A percentile compares a stretch with the other conserved stretches of the same genome.
Evolutionary conservation across 1,140 invertebrate species (phyloP).

Genomic region (Listronotus bonariensis): DNA sequence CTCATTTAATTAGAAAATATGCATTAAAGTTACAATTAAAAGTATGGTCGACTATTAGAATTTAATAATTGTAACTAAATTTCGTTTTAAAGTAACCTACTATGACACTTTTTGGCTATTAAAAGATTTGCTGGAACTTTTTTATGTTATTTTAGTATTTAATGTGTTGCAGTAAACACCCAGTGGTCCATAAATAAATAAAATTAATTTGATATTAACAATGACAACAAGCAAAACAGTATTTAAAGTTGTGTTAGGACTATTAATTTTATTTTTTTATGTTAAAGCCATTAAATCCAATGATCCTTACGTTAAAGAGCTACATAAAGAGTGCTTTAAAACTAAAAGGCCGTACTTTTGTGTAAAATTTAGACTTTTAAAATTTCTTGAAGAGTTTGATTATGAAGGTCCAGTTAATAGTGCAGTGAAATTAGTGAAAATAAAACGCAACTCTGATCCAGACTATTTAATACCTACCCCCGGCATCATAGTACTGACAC

Average conservation of each 20-base stretch:
- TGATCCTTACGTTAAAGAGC: constrained; percentile 43
- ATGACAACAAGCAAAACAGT: no score
- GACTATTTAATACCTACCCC: constrained; percentile 16
- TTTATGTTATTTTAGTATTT: not conserved
- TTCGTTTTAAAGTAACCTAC: constrained; percentile 3
- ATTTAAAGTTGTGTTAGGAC: no score
- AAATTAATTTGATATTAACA: no score
- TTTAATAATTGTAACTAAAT: not conserved
- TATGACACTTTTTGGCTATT: constrained; percentile 3
- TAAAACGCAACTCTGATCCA: constrained; percentile 27
- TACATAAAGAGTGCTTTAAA: constrained; percentile 33
- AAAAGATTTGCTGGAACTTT: not conserved
- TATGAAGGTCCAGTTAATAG: constrained; percentile 36
- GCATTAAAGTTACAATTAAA: not conserved
- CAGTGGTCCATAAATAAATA: no score
- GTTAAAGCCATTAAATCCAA: not conserved
- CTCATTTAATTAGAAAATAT: constrained; percentile 4
- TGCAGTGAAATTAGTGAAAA: constrained; percentile 42
- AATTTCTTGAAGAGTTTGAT: constrained; percentile 41
- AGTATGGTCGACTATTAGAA: no score
- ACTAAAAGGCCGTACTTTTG: constrained; percentile 39
- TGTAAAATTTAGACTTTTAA: constrained; percentile 42
- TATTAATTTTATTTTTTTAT: constrained; percentile 7
- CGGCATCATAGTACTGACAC: constrained; percentile 29
- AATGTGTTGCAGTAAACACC: no score